Conservation (phyloP, 30 jellyfish, hydroid and myxozoan species). For the Aurelia aurita complex sp. Pacific region DNA sequence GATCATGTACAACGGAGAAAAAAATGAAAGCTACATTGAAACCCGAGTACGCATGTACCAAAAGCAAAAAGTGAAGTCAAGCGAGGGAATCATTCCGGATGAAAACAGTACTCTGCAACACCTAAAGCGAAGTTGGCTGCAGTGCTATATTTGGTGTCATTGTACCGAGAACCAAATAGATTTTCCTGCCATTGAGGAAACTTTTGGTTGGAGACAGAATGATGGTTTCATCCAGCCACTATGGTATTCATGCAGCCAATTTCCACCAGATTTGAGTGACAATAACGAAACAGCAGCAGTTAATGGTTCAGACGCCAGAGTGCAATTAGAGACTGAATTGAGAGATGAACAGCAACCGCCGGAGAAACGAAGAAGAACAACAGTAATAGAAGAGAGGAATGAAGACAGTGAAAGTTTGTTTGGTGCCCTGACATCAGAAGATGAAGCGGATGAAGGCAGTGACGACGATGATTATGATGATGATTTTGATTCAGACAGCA, state of each 20-base stretch:
- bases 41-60: slow-evolving; percentile 4
- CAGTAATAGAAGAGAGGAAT: too few species aligned
- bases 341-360: neutral
- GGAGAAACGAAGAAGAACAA: too few species aligned
- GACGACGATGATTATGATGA: too few species aligned
- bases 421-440: too few species aligned
- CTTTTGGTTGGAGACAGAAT: slow-evolving; percentile 28
- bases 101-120: slow-evolving; percentile 25
- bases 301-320: neutral
- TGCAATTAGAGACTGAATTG: slow-evolving; percentile 1
- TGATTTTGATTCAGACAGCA: too few species aligned
- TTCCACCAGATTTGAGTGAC: slow-evolving; percentile 28
- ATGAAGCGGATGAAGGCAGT: too few species aligned
- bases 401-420: too few species aligned
- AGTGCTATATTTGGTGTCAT: slow-evolving; percentile 22
- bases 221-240: slow-evolving; percentile 12
- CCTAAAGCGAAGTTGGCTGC: slow-evolving; percentile 28
- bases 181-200: slow-evolving; percentile 24
- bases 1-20: slow-evolving; percentile 9
- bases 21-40: slow-evolving; percentile 1
- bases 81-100: slow-evolving; percentile 37
- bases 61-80: slow-evolving; percentile 13
- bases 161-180: slow-evolving; percentile 3
- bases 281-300: neutral
- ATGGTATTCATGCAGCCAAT: slow-evolving; percentile 36